Base-by-base conservation (phyloP, 2,888 invertebrate genomes). In the Lymantria monacha region DNA sequence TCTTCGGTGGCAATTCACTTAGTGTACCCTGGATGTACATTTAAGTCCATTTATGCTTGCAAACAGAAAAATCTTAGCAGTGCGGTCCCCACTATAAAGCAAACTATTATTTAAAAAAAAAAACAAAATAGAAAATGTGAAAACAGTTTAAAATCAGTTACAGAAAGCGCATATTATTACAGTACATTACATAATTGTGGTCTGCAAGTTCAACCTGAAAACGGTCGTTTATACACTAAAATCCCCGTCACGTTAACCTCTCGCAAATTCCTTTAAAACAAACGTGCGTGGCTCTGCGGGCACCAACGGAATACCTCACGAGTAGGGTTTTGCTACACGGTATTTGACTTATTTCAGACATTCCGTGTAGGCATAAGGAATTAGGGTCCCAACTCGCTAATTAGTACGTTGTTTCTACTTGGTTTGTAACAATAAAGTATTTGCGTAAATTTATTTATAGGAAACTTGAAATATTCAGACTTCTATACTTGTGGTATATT, bases 211-310 rank as follows among this genome's bases (percentile, higher is more conserved):
- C 53, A 63, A 61, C 61, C 56, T 48, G 53, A 60, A 64, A 66
- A 69, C 61, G 59, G 52, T 55, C 59, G 55, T 60, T 53, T 53
- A 55, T 61, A 69, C 57, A 62, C 65, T 67, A 61, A 72, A 73
- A 69, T 66, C 66, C 69, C 5, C 55, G 71, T 69, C 66, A 67
- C 68, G 70, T 74, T 66, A 72, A 57, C 67, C 55, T 65, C 59
- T 61, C 55, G 48, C 59, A 67, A 70, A 72, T 70, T 65, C 67
- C 66, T 44, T 53, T 54, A 62, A 71, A 76, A 74, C 76, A 69
- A 63, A 58, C 66, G 61, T 53, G 59, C 49, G 62, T 51, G 55
- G 61, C 22, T 22, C 45, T 53, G 59, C 49, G 57, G 62, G 46
- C 49, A 50, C 7, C 12, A 12, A n/a, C 57, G 55, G 66, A 66